Conservation (phyloP, 2,888 invertebrate species). For the Periphyllus acericola region DNA sequence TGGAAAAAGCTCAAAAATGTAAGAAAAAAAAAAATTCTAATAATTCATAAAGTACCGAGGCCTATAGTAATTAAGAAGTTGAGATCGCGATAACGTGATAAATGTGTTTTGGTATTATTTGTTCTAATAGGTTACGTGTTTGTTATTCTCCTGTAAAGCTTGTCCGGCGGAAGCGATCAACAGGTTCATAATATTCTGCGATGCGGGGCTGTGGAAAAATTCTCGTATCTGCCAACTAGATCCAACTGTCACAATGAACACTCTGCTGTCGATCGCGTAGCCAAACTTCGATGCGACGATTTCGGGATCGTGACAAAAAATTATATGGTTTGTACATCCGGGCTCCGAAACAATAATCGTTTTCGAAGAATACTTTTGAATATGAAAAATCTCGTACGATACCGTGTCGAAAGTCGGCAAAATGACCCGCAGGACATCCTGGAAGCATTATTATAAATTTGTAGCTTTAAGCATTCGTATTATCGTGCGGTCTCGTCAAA, state of each 20-base stretch:
- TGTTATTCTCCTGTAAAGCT: conserved; percentile 62
- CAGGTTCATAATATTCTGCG: conserved; percentile 77
- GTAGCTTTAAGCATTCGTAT: too few relatives aligned
- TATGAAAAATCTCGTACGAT: conserved; percentile 32
- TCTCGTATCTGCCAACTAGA: conserved; percentile 81
- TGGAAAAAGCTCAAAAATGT: too few relatives aligned
- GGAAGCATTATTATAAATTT: not conserved
- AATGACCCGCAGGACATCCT: conserved; percentile 27
- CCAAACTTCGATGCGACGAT: conserved; percentile 42
- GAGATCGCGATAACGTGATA: too few relatives aligned
- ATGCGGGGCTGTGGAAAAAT: conserved; percentile 73
- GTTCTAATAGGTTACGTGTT: conserved; percentile 19
- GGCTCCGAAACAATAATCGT: conserved; percentile 1
- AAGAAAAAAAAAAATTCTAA: too few relatives aligned
- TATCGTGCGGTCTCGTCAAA: too few relatives aligned
- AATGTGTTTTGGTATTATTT: not conserved
- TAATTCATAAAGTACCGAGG: too few relatives aligned
- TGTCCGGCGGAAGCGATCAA: conserved; percentile 71
- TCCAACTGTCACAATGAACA: conserved; percentile 76
- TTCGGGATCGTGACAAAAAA: conserved; percentile 61
- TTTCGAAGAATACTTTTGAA: conserved; percentile 39
- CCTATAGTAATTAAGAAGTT: too few relatives aligned
- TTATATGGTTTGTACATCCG: conserved; percentile 51
- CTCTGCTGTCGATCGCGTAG: conserved; percentile 25
- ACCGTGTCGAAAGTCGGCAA: conserved; percentile 1